Evolutionary conservation across 2,797 vertebrate genomes (phyloP).

Genomic region (Rhabdophis nuchalis): DNA sequence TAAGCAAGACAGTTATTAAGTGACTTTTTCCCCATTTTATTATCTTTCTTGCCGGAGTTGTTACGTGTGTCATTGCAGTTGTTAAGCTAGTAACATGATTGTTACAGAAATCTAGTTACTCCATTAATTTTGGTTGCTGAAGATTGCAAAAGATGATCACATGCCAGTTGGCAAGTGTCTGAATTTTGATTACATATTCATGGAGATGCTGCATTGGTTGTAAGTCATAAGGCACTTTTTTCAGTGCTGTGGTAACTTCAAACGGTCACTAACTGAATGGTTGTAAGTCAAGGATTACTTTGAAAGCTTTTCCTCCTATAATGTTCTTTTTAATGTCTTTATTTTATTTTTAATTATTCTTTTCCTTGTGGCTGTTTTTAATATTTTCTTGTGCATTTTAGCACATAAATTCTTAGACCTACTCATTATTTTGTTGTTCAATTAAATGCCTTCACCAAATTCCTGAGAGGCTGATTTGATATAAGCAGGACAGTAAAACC

Average conservation of each 20-base stretch:
- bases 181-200: background rate
- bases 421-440: constrained; percentile 29
- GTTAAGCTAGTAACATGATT: background rate
- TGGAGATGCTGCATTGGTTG: background rate
- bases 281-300: background rate
- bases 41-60: background rate
- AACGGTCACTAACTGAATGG: background rate
- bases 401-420: constrained; percentile 24
- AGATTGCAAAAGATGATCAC: background rate
- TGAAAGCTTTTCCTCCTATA: background rate
- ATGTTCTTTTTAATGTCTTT: background rate
- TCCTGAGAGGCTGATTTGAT: background rate
- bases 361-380: constrained; percentile 58
- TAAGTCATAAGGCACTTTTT: background rate
- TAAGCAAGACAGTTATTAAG: background rate
- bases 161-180: background rate
- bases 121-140: background rate
- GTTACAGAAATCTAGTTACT: background rate
- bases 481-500: background rate
- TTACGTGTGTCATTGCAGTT: background rate
- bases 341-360: background rate
- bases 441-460: constrained; percentile 17
- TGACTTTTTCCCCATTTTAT: background rate
- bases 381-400: constrained; percentile 48
- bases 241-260: background rate